Conservation (phyloP, 2,113 vertebrate genomes). For the Gadus macrocephalus region DNA sequence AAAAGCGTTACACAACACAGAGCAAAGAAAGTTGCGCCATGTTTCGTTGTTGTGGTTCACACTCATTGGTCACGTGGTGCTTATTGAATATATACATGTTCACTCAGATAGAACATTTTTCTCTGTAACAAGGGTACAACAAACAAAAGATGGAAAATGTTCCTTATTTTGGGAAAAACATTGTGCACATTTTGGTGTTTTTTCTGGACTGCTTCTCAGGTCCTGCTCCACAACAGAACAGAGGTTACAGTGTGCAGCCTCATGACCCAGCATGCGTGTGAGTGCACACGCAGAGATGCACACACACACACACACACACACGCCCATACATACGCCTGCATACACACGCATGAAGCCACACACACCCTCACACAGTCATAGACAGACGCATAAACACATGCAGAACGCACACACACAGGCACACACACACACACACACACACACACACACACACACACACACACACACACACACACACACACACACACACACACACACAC, state of each 20-base stretch:
- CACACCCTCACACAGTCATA: constrained; percentile 17
- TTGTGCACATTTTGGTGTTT: background rate
- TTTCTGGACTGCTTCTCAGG: constrained; percentile 13
- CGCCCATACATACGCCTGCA: constrained; percentile 11
- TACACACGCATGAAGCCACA: constrained; percentile 2
- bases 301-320: too few relatives aligned
- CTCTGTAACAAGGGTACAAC: too few relatives aligned
- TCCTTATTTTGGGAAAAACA: background rate
- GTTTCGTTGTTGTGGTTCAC: too few relatives aligned
- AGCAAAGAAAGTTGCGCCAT: too few relatives aligned
- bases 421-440: constrained; percentile 31
- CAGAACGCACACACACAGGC: background rate
- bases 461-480: background rate
- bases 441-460: too few relatives aligned
- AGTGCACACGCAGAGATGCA: too few relatives aligned
- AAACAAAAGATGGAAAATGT: too few relatives aligned
- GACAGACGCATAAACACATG: background rate
- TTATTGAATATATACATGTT: too few relatives aligned
- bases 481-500: constrained; percentile 40
- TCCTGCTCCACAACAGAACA: constrained; percentile 34
- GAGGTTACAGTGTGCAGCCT: constrained; percentile 40
- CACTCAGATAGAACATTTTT: too few relatives aligned
- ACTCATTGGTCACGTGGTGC: too few relatives aligned
- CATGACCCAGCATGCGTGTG: constrained; percentile 33
- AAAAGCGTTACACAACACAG: too few relatives aligned